These are phyloP conservation scores for Sebastes kiyomatsui DNA, from an alignment of 2,797 vertebrate genomes.

Conservation along the genomic window DNA sequence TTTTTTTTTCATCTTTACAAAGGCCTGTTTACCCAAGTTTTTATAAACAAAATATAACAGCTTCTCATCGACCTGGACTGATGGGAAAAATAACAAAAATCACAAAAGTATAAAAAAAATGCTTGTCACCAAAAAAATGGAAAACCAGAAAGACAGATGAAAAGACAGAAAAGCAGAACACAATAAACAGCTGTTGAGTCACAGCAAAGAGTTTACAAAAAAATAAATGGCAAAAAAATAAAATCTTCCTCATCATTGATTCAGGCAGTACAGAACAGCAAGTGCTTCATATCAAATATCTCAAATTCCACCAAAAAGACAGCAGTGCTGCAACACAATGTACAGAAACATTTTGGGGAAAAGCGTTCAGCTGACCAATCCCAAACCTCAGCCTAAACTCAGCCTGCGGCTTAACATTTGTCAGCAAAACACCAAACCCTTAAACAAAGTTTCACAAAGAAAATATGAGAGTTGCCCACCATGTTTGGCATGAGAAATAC, in stretches of 20 bases:
- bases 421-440: slow-evolving; percentile 39
- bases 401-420: slow-evolving; percentile 3
- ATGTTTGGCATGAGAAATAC: slow-evolving; percentile 46
- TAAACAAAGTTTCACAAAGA: slow-evolving; percentile 51
- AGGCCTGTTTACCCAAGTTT: slow-evolving; percentile 88
- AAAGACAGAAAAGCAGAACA: slow-evolving; percentile 58
- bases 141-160: slow-evolving; percentile 60
- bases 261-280: slow-evolving; percentile 78
- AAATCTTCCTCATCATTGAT: slow-evolving; percentile 55
- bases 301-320: slow-evolving; percentile 58
- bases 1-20: slow-evolving; percentile 90
- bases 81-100: slow-evolving; percentile 74
- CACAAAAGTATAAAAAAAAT: slow-evolving; percentile 63
- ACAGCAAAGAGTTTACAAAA: slow-evolving; percentile 68
- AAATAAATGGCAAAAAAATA: slow-evolving; percentile 35
- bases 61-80: slow-evolving; percentile 92
- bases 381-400: slow-evolving; percentile 9
- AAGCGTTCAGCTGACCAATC: slow-evolving; percentile 6
- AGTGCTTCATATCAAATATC: slow-evolving; percentile 79
- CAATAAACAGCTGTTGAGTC: slow-evolving; percentile 56
- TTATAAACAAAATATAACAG: slow-evolving; percentile 98
- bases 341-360: slow-evolving; percentile 43
- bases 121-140: slow-evolving; percentile 61
- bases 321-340: slow-evolving; percentile 70
- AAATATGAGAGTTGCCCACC: slow-evolving; percentile 12